Base-by-base conservation (phyloP, 2,888 invertebrate genomes). In the Norana najaformis region DNA sequence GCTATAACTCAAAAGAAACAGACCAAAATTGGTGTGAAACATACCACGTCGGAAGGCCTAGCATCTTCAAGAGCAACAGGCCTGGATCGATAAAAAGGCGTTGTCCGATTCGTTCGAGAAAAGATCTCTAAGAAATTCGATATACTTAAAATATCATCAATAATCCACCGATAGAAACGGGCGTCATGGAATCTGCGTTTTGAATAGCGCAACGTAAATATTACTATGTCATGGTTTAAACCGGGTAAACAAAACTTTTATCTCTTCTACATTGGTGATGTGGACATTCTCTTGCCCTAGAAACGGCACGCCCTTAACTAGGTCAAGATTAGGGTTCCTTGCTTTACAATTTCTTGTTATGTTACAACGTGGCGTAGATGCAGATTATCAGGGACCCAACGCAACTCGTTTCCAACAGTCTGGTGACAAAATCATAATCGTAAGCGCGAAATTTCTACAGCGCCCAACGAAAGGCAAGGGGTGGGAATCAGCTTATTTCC, bases 111-210 rank as follows among this genome's bases (percentile, higher is more conserved):
- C 69, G 69, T 11, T 8, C 69, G 30, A 69, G 69, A 2, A 18
- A 69, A 69, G n/a, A 69, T 69, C 69, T n/a, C 20, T n/a, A 69
- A 69, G n/a, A 69, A 69, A 69, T n/a, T 69, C 69, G 69, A n/a
- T 69, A n/a, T 69, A 6, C 30, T n/a, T n/a, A 69, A 30, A 69
- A n/a, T n/a, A n/a, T 69, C 69, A 23, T n/a, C 69, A n/a, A 69
- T 69, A 69, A 69, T 69, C n/a, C n/a, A n/a, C n/a, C 69, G 16
- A 69, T 69, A 30, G 30, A n/a, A 69, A 69, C 69, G n/a, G 69
- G 0, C n/a, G 69, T 69, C 69, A 69, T 69, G 69, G 69, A 69
- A 69, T 6, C n/a, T n/a, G 69, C 69, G 0, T 69, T n/a, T n/a
- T 30, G 30, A 69, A 69, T 1, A 69, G 69, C 69, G 69, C 8